Evolutionary conservation across 2,797 vertebrate species (phyloP), one percentile per base, ranked within the genome.

Genomic region (Bradypus variegatus): DNA sequence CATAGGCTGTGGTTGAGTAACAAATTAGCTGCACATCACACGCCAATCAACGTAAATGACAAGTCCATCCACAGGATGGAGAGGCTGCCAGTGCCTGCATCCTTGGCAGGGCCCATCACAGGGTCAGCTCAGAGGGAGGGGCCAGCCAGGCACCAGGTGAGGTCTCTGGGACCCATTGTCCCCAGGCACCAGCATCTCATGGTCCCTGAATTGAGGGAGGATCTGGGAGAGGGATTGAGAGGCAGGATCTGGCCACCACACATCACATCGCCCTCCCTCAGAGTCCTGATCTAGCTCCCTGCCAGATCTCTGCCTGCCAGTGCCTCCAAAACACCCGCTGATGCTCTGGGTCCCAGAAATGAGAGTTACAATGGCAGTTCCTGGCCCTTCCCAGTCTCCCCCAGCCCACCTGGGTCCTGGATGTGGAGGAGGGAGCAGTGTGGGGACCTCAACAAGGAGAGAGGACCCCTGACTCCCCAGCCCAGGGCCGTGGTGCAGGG

Each of bases 1-100:
- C 36, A 23, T 5, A 60, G 78, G 23, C 76, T 64, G 79, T 31
- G 70, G 36, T 5, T 88, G 86, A 80, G 64, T 75, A 92, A 88
- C 65, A 70, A 50, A 93, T 76, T 86, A 85, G 86, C 76, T 90
- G 55, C 73, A 77, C 91, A 89, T 88, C 90, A n/a, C 8, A 14
- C 10, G 13, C 31, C 86, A 79, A 72, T 85, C 84, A 86, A 86
- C 0, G 5, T 48, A 94, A 95, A 75, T 58, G 90, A 65, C 81
- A 84, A 79, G 81, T 75, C 76, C 80, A 36, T 86, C 75, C 75
- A 78, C 18, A 64, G 69, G 70, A 70, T 27, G 38, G 41, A 13
- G 72, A 38, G 13, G 41, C 80, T 65, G 81, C 81, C 50, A 13
- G 36, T 9, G 3, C 36, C 53, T 36, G 72, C 12, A 73, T 67